phyloP scores from a whole-genome alignment of 2,888 invertebrate genomes.

The Ochropleura leucogaster region DNA sequence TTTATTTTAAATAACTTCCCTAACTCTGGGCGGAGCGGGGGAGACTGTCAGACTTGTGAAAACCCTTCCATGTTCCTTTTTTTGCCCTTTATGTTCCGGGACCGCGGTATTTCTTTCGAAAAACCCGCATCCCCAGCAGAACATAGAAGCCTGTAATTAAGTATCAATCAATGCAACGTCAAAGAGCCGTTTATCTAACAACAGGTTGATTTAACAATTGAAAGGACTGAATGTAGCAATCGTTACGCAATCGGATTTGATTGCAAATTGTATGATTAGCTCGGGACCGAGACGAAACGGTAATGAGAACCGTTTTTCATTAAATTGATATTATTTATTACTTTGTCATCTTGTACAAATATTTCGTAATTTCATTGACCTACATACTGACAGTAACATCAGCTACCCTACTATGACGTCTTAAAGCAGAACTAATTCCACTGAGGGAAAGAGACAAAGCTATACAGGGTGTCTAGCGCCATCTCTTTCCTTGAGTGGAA shows the following conservation, averaged over 20 bases:
- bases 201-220: slow-evolving; percentile 44
- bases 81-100: no score
- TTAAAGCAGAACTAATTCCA: no score
- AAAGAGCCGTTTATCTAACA: background rate
- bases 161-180: slow-evolving; percentile 33
- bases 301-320: slow-evolving; percentile 54
- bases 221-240: slow-evolving; percentile 35
- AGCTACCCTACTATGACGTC: no score
- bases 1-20: no score
- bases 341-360: slow-evolving; percentile 27
- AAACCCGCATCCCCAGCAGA: background rate
- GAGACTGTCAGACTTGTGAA: no score
- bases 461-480: no score
- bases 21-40: no score
- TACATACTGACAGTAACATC: background rate
- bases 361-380: slow-evolving; percentile 22
- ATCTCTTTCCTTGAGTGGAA: no score
- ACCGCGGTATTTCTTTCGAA: no score
- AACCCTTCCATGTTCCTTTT: no score
- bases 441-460: no score
- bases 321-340: slow-evolving; percentile 40
- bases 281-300: slow-evolving; percentile 49
- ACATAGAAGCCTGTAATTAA: slow-evolving; percentile 7
- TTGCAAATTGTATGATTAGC: slow-evolving; percentile 58
- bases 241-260: slow-evolving; percentile 41